phyloP scores from a whole-genome alignment of 2,113 vertebrate species.

The Plectropomus leopardus region DNA sequence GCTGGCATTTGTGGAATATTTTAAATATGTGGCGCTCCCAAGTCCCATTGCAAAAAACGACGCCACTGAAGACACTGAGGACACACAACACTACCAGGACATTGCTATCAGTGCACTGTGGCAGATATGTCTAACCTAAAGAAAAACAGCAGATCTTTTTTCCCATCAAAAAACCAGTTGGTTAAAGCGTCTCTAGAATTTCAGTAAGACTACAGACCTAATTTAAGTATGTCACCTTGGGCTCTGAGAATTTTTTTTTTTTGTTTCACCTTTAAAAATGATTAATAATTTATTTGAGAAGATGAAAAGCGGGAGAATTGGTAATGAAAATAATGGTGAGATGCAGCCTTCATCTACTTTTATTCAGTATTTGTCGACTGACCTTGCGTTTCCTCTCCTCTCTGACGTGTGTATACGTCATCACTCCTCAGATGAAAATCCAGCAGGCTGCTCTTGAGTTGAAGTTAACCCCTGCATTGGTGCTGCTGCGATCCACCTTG shows the following conservation, averaged over 20 bases:
- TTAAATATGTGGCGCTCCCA: no score
- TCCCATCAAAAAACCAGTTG: no score
- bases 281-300: not conserved
- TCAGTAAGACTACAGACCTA: no score
- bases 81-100: no score
- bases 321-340: not conserved
- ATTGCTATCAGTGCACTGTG: no score
- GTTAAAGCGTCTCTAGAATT: no score
- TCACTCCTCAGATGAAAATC: constrained; percentile 89
- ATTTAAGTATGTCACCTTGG: not conserved
- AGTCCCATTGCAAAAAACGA: no score
- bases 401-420: constrained; percentile 21
- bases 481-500: constrained; percentile 92
- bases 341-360: not conserved
- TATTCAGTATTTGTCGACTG: not conserved
- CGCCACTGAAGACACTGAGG: no score
- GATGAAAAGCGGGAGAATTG: not conserved
- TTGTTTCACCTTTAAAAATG: no score
- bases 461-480: constrained; percentile 92
- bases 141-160: no score
- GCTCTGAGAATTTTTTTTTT: not conserved
- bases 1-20: no score
- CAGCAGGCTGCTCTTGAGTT: constrained; percentile 95
- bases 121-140: no score
- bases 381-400: constrained; percentile 6